Evolutionary conservation across 2,797 vertebrate genomes (phyloP), one percentile per base, ranked within the genome.

Genomic region (Neomorphus geoffroyi): DNA sequence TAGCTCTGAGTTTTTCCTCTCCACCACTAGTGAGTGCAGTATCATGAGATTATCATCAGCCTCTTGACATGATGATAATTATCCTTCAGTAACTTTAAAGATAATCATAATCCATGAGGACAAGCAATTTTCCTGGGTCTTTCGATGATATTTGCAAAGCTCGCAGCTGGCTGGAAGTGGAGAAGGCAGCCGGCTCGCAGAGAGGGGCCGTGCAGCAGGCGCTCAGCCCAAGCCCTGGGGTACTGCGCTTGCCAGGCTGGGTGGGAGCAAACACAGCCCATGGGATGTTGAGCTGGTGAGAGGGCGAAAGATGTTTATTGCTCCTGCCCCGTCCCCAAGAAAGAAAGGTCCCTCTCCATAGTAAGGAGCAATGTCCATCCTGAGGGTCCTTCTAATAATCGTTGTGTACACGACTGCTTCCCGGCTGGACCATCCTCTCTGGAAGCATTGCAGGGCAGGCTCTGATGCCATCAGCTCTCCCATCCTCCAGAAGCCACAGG

Each of bases 31-130:
- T 18, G 30, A 61, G 57, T 24, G 7, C 23, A 17, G 35, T 48
- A 73, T 81, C 77, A 41, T 33, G 81, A 92, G 88, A 87, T 93
- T 79, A 72, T 33, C 67, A n/a, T 32, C 86, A 90, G 92, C 74
- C 86, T 94, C 93, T 93, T 89, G 86, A 92, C 84, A 28, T 66
- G 74, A 79, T 72, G 86, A 84, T 92, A 85, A 94, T 95, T 95
- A 92, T 79, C 93, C 95, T 84, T 90, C 74, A 50, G 86, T 70
- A 86, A 73, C 92, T 94, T 84, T 53, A 92, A 86, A 93, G 93
- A 81, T 80, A 72, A 86, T 88, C 86, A n/a, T 61, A 88, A 93
- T 81, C 92, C 88, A 75, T 0, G 4, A 89, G 83, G 84, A 92
- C 58, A 53, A 81, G 80, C 28, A 13, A 51, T 92, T 70, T 82